Base-by-base conservation (phyloP, 2,113 vertebrate genomes). In the Nesospiza acunhae region DNA sequence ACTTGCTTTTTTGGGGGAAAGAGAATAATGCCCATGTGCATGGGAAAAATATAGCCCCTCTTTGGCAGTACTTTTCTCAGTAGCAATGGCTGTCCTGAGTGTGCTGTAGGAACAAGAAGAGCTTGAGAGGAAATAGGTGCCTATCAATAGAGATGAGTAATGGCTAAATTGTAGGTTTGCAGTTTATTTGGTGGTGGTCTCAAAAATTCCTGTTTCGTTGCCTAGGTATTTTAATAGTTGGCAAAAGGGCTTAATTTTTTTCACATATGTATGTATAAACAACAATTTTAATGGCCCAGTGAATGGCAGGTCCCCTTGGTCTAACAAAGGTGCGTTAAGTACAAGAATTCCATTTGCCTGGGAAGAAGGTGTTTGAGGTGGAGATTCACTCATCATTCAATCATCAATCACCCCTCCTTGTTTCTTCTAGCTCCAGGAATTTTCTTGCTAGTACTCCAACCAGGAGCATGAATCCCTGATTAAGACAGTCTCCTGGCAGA, bases 181-280 rank as follows among this genome's bases (percentile, higher is more conserved):
- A 15, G n/a, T 83, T 75, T 33, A n/a, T 77, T 63, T 2, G 1
- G 67, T 79, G 1, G 67, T 79, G 24, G n/a, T 80, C 59, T 92
- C 72, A 77, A 15, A 82, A 83, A 63, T 62, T 42, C 37, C 56
- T 83, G 6, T 85, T 80, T 55, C 27, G 10, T 62, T 93, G 17
- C 31, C 35, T 62, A 13, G 10, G 6, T 82, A 13, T 74, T 35
- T 70, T 62, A 66, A 66, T 28, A 37, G 20, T 56, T 90, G 59
- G 27, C 18, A 17, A 44, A 72, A 66, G 49, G 55, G 14, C 53
- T 73, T 95, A 1, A 15, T 84, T 85, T 87, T 24, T 24, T 90
- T 79, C 28, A 23, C 33, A 21, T 0, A 0, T 18, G 3, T n/a
- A 15, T 47, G 21, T 55, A n/a, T 63, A 27, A 79, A 63, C 46